phyloP scores from a whole-genome alignment of 2,113 vertebrate genomes.

The Oncorhynchus masou region DNA sequence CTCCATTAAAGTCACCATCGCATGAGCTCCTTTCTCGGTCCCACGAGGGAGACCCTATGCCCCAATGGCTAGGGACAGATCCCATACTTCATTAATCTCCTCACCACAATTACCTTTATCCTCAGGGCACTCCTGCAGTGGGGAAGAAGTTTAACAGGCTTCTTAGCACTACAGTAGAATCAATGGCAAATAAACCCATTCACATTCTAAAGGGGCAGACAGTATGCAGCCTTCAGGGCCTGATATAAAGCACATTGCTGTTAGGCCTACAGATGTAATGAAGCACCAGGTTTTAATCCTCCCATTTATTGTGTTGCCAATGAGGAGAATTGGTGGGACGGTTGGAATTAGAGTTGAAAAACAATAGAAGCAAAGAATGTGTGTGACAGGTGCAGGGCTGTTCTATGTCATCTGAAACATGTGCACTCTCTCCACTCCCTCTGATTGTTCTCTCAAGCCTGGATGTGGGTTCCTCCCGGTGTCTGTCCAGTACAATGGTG shows the following conservation, averaged over 20 bases:
- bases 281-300: not conserved
- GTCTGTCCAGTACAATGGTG: slow-evolving; percentile 4
- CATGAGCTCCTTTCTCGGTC: not conserved
- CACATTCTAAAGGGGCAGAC: not conserved
- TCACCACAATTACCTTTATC: not conserved
- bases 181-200: not conserved
- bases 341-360: slow-evolving; percentile 55
- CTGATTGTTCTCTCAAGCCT: slow-evolving; percentile 43
- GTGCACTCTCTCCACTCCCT: slow-evolving; percentile 15
- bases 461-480: slow-evolving; percentile 8
- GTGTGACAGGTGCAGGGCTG: slow-evolving; percentile 61
- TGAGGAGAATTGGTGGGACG: slow-evolving; percentile 34
- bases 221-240: slow-evolving; percentile 4
- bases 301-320: slow-evolving; percentile 20
- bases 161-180: not conserved
- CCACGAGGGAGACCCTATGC: not conserved
- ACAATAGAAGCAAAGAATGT: slow-evolving; percentile 64
- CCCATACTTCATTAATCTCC: no score
- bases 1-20: no score
- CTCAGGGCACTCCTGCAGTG: not conserved
- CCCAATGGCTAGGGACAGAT: not conserved
- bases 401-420: slow-evolving; percentile 51
- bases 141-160: not conserved
- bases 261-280: slow-evolving; percentile 17
- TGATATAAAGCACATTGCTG: slow-evolving; percentile 24